These are phyloP conservation scores for Spatula versicolor DNA, from an alignment of 2,797 vertebrate species.

Conservation along the genomic window DNA sequence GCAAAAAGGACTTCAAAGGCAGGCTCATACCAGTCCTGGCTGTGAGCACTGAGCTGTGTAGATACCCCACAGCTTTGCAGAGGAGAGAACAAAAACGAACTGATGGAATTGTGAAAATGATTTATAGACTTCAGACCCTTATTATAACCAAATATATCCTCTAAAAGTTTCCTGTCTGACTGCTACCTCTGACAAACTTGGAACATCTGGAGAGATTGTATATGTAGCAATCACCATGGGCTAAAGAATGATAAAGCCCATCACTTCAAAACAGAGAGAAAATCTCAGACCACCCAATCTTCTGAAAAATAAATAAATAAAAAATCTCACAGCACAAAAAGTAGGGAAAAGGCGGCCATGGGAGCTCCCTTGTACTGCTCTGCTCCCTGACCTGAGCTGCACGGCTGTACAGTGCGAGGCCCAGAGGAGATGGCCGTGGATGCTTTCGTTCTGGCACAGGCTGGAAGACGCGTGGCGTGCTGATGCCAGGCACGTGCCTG, in stretches of 20 bases:
- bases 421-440: rapidly evolving
- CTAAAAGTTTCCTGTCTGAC: not conserved
- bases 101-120: not conserved
- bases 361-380: not conserved
- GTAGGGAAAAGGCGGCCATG: rapidly evolving
- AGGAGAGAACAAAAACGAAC: not conserved
- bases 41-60: not conserved
- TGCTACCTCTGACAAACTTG: not conserved
- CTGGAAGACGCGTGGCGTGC: not conserved
- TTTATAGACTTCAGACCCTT: not conserved
- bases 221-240: not conserved
- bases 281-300: not conserved
- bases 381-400: not conserved
- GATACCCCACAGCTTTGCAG: not conserved
- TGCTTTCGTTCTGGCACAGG: not conserved
- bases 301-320: not conserved
- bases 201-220: not conserved
- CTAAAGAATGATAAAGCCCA: not conserved
- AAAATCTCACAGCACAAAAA: not conserved
- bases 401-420: rapidly evolving
- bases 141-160: not conserved
- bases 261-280: not conserved
- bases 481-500: conserved; percentile 38
- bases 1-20: not conserved
- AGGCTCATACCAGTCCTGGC: not conserved